Evolutionary conservation across 2,797 vertebrate species (phyloP).

Genomic region (Periophthalmus magnuspinnatus): DNA sequence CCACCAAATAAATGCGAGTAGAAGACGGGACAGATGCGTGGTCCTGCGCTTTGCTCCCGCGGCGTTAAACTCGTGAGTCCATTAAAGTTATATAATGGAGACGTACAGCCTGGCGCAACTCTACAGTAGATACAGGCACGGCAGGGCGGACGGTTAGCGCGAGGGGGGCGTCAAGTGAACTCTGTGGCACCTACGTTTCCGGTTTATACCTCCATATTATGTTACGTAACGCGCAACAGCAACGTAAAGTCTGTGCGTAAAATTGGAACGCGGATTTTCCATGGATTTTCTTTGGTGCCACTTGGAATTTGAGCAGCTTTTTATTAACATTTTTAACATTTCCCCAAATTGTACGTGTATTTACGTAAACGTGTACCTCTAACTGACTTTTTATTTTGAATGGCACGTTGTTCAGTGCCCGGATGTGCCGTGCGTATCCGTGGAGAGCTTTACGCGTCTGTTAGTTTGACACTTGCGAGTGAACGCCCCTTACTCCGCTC

Average conservation of each 20-base stretch:
- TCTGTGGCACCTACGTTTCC: neutral
- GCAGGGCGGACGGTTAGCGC: constrained; percentile 57
- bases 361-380: too few species aligned
- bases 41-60: constrained; percentile 16
- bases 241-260: neutral
- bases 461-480: constrained; percentile 69
- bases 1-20: constrained; percentile 18
- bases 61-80: constrained; percentile 44
- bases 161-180: neutral
- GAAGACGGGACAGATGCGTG: constrained; percentile 10
- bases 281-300: neutral
- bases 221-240: neutral
- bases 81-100: constrained; percentile 70
- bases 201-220: constrained; percentile 16
- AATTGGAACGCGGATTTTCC: neutral
- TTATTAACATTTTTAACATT: too few species aligned
- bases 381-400: constrained; percentile 23
- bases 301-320: too few species aligned
- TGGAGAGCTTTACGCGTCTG: constrained; percentile 22
- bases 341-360: rapidly evolving
- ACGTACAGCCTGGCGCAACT: constrained; percentile 53
- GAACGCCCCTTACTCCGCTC: constrained; percentile 67
- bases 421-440: rapidly evolving
- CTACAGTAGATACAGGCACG: constrained; percentile 57
- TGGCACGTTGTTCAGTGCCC: neutral